Percentiles rank a stretch among this genome's conserved stretches.
Evolutionary conservation across 2,888 invertebrate genomes (phyloP).

Genomic region (Dicranocentrus wangi): DNA sequence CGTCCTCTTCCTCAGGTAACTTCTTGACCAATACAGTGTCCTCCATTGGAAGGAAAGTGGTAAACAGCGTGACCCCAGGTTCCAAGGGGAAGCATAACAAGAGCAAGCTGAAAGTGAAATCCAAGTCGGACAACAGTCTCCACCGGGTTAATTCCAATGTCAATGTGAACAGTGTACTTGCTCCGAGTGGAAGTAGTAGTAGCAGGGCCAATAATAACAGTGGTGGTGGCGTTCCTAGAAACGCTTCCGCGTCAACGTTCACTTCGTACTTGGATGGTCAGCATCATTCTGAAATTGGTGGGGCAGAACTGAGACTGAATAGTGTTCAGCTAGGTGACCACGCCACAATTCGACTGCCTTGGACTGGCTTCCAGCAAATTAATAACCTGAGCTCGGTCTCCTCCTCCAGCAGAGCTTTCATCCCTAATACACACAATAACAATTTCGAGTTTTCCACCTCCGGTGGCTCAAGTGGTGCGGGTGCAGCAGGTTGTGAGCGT

Average conservation of each 20-base stretch:
- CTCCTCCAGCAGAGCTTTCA: conserved; percentile 50
- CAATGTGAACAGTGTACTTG: conserved; percentile 49
- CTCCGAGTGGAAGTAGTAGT: conserved; percentile 17
- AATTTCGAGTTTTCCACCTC: conserved; percentile 57
- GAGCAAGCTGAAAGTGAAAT: conserved; percentile 69
- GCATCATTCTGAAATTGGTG: conserved; percentile 26
- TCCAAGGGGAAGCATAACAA: conserved; percentile 51
- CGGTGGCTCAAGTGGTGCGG: background rate
- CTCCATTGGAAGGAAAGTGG: conserved; percentile 69
- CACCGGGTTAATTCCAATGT: conserved; percentile 69
- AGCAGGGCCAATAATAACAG: conserved; percentile 6
- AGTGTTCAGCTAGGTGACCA: conserved; percentile 73
- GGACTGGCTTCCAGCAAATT: conserved; percentile 70
- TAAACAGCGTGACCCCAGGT: conserved; percentile 61
- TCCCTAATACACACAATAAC: conserved; percentile 70
- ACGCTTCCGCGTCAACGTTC: conserved; percentile 52
- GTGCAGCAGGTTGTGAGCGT: conserved; percentile 49
- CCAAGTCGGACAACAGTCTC: conserved; percentile 73
- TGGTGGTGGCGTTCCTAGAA: conserved; percentile 47
- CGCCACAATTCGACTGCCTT: conserved; percentile 72
- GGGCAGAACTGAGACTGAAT: conserved; percentile 67
- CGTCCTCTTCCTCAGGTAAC: conserved; percentile 54
- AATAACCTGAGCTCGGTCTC: conserved; percentile 70
- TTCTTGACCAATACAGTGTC: conserved; percentile 69
- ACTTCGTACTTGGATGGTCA: conserved; percentile 57